These are phyloP conservation scores for Acromyrmex heyeri DNA, from an alignment of 1,140 invertebrate genomes.

Conservation along the genomic window DNA sequence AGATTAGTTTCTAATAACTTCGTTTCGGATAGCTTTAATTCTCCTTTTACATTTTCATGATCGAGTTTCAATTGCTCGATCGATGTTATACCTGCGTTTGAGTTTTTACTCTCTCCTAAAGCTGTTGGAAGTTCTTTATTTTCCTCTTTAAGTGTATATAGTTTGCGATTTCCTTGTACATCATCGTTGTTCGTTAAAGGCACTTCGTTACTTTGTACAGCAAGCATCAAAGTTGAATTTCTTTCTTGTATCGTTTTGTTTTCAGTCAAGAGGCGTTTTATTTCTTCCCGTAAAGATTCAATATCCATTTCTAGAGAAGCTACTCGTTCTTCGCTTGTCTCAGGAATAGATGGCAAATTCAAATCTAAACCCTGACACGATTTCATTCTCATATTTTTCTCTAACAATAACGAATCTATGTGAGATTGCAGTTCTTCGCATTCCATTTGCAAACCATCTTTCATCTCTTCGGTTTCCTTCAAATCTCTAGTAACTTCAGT, in stretches of 20 bases:
- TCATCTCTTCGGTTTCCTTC: slow-evolving; percentile 78
- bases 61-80: slow-evolving; percentile 80
- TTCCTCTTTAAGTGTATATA: slow-evolving; percentile 77
- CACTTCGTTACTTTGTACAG: background rate
- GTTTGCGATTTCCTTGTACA: slow-evolving; percentile 72
- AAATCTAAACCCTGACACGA: slow-evolving; percentile 67
- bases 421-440: slow-evolving; percentile 83
- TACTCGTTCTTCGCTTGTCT: slow-evolving; percentile 83
- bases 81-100: slow-evolving; percentile 78
- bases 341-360: slow-evolving; percentile 84
- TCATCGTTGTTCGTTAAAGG: slow-evolving; percentile 71
- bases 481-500: slow-evolving; percentile 81
- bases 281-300: slow-evolving; percentile 80
- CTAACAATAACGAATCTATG: slow-evolving; percentile 80
- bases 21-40: slow-evolving; percentile 69
- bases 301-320: slow-evolving; percentile 82
- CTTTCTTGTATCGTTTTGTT: slow-evolving; percentile 86
- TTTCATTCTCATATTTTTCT: slow-evolving; percentile 68
- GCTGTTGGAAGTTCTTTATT: slow-evolving; percentile 77
- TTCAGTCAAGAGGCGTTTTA: slow-evolving; percentile 86
- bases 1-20: slow-evolving; percentile 78
- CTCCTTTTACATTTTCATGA: slow-evolving; percentile 73
- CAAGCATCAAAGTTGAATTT: slow-evolving; percentile 76
- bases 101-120: slow-evolving; percentile 75
- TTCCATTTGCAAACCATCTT: slow-evolving; percentile 81